Percentiles rank a stretch among this genome's conserved stretches.
Evolutionary conservation across 2,113 vertebrate genomes (phyloP).

Genomic region (Zapus hudsonius): DNA sequence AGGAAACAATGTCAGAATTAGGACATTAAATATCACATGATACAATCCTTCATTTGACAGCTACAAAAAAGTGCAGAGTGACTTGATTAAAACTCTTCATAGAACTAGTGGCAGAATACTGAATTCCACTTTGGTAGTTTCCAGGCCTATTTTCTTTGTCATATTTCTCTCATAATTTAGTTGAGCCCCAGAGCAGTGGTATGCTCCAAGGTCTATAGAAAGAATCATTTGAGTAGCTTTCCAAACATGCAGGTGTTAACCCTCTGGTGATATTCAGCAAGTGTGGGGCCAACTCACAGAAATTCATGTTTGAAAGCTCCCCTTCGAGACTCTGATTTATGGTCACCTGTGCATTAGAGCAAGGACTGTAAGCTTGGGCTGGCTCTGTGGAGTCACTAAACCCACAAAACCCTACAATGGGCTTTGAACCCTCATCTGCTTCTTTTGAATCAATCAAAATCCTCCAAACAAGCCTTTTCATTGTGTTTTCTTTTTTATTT

Average conservation of each 20-base stretch:
- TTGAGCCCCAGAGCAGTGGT: background rate
- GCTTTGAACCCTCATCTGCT: background rate
- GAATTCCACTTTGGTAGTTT: background rate
- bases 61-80: background rate
- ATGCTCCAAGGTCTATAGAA: background rate
- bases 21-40: background rate
- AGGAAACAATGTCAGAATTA: background rate
- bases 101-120: background rate
- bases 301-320: conserved; percentile 14
- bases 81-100: background rate
- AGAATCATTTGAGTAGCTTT: conserved; percentile 29
- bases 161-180: conserved; percentile 2
- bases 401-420: background rate
- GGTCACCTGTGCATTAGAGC: background rate
- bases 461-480: conserved; percentile 20
- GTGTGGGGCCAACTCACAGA: background rate
- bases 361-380: background rate
- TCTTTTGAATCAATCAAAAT: background rate
- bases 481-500: background rate
- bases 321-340: background rate
- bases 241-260: background rate
- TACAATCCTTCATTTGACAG: background rate
- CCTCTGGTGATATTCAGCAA: background rate
- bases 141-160: background rate
- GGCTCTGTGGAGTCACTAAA: background rate